Percentiles rank a stretch among this genome's conserved stretches.
phyloP scores from a whole-genome alignment of 1,140 invertebrate species.

The Leptinotarsa texana region DNA sequence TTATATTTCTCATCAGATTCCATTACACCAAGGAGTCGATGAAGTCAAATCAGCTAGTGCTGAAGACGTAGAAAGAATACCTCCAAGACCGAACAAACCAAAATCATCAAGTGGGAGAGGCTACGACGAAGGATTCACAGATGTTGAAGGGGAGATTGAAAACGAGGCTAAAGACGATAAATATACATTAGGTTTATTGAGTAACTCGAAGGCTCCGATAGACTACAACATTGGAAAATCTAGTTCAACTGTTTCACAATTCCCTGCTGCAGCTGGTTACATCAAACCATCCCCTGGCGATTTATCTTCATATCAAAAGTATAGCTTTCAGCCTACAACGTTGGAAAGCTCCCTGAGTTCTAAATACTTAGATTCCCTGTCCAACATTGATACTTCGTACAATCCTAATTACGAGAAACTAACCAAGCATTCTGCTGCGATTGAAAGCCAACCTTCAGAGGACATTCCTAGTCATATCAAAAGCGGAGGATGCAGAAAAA shows the following conservation, averaged over 20 bases:
- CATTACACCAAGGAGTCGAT: slow-evolving; percentile 9
- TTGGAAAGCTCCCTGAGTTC: slow-evolving; percentile 31
- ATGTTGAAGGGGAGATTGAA: slow-evolving; percentile 19
- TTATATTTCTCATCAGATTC: slow-evolving; percentile 23
- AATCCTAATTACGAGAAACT: slow-evolving; percentile 39
- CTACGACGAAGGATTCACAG: slow-evolving; percentile 19
- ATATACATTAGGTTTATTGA: slow-evolving; percentile 5
- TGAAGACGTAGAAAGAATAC: slow-evolving; percentile 17
- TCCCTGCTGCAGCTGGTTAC: slow-evolving; percentile 38
- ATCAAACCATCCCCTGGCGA: slow-evolving; percentile 8
- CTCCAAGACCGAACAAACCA: slow-evolving; percentile 18
- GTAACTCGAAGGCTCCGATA: slow-evolving; percentile 11
- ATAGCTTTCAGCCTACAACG: slow-evolving; percentile 47
- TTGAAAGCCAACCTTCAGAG: slow-evolving; percentile 35
- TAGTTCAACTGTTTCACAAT: slow-evolving; percentile 40
- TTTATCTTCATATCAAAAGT: slow-evolving; percentile 48
- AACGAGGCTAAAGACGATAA: background rate
- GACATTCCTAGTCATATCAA: slow-evolving; percentile 39
- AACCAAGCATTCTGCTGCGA: slow-evolving; percentile 20
- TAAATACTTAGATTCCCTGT: slow-evolving; percentile 37
- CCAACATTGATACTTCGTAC: slow-evolving; percentile 37
- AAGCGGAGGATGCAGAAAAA: slow-evolving; percentile 44
- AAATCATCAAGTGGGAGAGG: background rate
- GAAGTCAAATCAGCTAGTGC: slow-evolving; percentile 16
- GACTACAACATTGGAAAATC: slow-evolving; percentile 46